These are phyloP conservation scores for Uria lomvia DNA, from an alignment of 2,113 vertebrate genomes.

Conservation along the genomic window DNA sequence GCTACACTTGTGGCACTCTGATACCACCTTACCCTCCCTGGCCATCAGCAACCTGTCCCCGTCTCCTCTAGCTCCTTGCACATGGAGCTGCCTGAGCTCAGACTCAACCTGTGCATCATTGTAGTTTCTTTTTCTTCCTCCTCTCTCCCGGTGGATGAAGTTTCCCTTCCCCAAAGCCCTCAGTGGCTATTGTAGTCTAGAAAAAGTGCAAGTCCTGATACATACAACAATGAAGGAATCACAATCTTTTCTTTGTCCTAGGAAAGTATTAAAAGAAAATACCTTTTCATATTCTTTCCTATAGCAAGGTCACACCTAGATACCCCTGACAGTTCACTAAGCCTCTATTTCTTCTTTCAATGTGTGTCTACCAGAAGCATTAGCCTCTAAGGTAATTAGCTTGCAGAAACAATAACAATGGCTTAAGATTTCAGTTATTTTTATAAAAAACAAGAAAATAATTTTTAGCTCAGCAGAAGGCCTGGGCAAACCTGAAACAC, in stretches of 20 bases:
- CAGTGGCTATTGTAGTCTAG: not conserved
- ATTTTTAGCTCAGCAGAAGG: not conserved
- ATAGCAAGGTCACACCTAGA: not conserved
- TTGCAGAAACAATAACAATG: not conserved
- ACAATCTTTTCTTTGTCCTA: not conserved
- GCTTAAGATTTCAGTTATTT: not conserved
- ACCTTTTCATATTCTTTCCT: not conserved
- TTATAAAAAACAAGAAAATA: not conserved
- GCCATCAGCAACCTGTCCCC: not conserved
- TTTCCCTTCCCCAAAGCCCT: not conserved
- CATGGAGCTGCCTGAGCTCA: accelerated
- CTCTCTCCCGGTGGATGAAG: not conserved
- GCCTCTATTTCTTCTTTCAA: not conserved
- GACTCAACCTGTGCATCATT: not conserved
- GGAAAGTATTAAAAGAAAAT: not conserved
- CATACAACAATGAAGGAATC: not conserved
- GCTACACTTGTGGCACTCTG: not conserved
- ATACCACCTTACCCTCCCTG: not conserved
- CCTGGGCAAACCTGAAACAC: not conserved
- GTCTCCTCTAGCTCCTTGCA: not conserved
- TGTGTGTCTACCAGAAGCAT: not conserved
- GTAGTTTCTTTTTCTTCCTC: not conserved
- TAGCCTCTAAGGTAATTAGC: not conserved
- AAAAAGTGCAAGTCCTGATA: not conserved
- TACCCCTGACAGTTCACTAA: not conserved